Conservation (phyloP, 2,113 vertebrate species). For the Forbesichthys papilliferus region DNA sequence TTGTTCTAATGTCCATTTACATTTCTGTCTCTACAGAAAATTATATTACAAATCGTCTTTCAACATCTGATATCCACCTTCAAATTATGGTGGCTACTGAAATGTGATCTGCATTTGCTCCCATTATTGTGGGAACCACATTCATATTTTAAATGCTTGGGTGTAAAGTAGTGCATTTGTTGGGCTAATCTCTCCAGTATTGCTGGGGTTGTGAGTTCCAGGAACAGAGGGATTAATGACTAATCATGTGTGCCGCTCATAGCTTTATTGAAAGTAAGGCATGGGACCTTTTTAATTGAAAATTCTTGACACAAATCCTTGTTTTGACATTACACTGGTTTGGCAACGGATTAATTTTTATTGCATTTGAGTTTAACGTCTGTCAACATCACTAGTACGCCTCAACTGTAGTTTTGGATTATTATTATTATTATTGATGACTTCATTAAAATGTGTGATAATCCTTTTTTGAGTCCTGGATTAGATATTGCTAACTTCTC, state of each 20-base stretch:
- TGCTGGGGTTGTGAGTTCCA: conserved; percentile 12
- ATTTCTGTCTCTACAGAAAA: too few relatives aligned
- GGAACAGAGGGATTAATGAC: conserved; percentile 51
- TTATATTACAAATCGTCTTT: background rate
- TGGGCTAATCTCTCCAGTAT: background rate
- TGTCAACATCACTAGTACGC: background rate
- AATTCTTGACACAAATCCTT: conserved; percentile 62
- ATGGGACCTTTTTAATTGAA: conserved; percentile 62
- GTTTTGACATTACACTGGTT: conserved; percentile 6
- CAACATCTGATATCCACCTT: background rate
- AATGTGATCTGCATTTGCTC: too few relatives aligned
- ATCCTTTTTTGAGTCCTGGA: conserved; percentile 45
- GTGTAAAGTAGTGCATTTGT: conserved; percentile 16
- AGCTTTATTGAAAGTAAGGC: conserved; percentile 45
- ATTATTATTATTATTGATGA: conserved; percentile 8
- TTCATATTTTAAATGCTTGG: conserved; percentile 33
- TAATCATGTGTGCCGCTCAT: conserved; percentile 51
- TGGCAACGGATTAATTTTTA: conserved; percentile 6
- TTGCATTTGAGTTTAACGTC: background rate
- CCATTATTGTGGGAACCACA: conserved; percentile 11
- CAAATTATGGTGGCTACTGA: background rate
- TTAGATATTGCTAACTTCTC: conserved; percentile 31
- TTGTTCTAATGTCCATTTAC: too few relatives aligned
- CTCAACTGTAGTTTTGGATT: conserved; percentile 14
- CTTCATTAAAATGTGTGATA: conserved; percentile 25